Conservation (phyloP, 1,140 invertebrate species). For the Vollenhovia emeryi region DNA sequence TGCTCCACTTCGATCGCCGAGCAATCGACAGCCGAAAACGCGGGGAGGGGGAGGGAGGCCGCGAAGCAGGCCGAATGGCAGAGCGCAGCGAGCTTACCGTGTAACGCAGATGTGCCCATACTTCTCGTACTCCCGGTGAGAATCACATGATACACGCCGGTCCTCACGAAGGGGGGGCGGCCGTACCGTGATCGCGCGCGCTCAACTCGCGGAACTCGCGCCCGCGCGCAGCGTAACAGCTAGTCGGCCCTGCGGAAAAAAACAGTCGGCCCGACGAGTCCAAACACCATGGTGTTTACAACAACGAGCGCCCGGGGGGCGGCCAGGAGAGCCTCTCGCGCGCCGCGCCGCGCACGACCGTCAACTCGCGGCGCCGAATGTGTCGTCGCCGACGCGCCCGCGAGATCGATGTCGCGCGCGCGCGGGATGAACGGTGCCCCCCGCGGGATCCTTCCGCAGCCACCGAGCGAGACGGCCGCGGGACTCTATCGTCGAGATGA, state of each 20-base stretch:
- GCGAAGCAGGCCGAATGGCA: conserved; percentile 50
- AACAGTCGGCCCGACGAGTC: conserved; percentile 49
- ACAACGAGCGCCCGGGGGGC: conserved; percentile 47
- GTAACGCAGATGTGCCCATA: conserved; percentile 57
- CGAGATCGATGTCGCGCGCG: neutral
- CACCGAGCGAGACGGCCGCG: too few relatives aligned
- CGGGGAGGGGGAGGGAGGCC: too few relatives aligned
- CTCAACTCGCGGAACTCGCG: conserved; percentile 17
- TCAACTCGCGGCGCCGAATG: too few relatives aligned
- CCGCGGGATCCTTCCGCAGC: neutral
- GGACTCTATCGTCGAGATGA: too few relatives aligned
- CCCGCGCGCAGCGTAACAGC: neutral
- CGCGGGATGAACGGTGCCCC: neutral
- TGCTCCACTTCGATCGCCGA: too few relatives aligned
- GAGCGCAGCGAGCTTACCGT: conserved; percentile 61
- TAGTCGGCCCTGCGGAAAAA: conserved; percentile 32
- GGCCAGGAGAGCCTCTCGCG: conserved; percentile 41
- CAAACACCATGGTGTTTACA: conserved; percentile 73
- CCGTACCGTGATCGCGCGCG: neutral
- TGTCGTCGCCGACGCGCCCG: neutral
- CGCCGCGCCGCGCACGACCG: conserved; percentile 48
- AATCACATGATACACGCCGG: conserved; percentile 60
- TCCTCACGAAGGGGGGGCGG: neutral
- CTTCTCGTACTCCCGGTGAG: conserved; percentile 32
- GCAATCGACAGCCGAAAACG: too few relatives aligned